A percentile compares a stretch with the other conserved stretches of the same genome.
phyloP scores from a whole-genome alignment of 1,140 invertebrate genomes.

The Oncopodura yosiiana region DNA sequence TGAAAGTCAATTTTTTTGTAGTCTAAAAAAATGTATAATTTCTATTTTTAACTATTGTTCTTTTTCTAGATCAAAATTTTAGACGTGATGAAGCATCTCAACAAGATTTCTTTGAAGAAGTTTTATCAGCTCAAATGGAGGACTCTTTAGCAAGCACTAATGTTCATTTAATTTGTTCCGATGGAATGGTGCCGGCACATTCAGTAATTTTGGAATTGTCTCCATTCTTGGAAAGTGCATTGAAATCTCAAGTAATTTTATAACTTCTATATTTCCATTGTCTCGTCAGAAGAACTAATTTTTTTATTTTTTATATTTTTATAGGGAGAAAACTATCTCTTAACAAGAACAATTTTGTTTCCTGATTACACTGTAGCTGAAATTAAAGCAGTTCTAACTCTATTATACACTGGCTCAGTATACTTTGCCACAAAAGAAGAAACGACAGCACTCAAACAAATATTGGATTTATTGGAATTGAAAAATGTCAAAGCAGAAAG shows the following conservation, averaged over 20 bases:
- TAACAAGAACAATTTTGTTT: background rate
- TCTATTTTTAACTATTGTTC: background rate
- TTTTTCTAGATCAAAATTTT: background rate
- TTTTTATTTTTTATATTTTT: background rate
- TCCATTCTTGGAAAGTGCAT: slow-evolving; percentile 2
- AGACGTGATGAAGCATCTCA: background rate
- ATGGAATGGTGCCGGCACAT: slow-evolving; percentile 16
- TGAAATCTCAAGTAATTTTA: slow-evolving; percentile 9
- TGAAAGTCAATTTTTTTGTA: no score
- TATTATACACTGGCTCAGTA: background rate
- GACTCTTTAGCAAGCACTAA: slow-evolving; percentile 1
- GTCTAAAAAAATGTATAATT: no score
- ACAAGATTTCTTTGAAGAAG: background rate
- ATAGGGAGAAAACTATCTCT: no score
- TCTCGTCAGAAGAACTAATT: background rate
- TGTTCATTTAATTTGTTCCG: slow-evolving; percentile 13
- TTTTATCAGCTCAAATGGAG: slow-evolving; percentile 1
- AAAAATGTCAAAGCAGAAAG: background rate
- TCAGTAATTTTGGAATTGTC: slow-evolving; percentile 6
- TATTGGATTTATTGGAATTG: background rate
- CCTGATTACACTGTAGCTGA: slow-evolving; percentile 1
- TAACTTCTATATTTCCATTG: background rate
- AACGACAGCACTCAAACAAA: background rate
- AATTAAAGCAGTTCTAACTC: background rate
- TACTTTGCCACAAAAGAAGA: background rate